Base-by-base conservation (phyloP, 2,113 vertebrate species). In the Dascyllus trimaculatus region DNA sequence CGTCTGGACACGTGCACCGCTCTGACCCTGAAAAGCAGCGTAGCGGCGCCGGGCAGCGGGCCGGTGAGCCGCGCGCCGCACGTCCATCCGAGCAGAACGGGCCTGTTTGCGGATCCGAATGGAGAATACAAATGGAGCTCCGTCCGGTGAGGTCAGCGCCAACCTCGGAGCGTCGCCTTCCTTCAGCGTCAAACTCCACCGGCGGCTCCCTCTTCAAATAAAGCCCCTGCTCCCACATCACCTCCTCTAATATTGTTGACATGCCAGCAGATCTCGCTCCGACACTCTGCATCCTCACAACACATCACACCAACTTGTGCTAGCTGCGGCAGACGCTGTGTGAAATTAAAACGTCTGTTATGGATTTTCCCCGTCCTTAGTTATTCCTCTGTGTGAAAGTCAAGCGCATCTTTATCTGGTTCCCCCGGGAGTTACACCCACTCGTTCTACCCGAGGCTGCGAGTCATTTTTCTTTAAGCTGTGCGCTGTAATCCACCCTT, bases 1-100 rank as follows among this genome's bases (percentile, higher is more conserved):
- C 19, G 69, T 70, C 81, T 86, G 84, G 78, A 85, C 80, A 66
- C 15, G 61, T 72, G 66, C 78, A 78, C 51, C 74, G 49, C 53
- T 60, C 83, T 82, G 85, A 92, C 88, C 86, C 86, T 69, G 83
- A 85, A 88, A 89, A 81, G 74, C 89, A 82, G 60, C 81, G 84
- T 81, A 82, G 53, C 85, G 18, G 87, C 78, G 69, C 90, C 2
- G 78, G 71, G 58, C 75, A 22, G 75, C 76, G 17, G 5, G 32
- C 80, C 54, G 84, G 82, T 81, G 48, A 81, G 56, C 77, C 75
- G 74, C 79, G 75, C 78, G 26, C 72, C 56, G 1, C 17, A 60
- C 54, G 79, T 69, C 65, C 83, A 60, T 56, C 60, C 85, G 62
- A 17, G 77, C 87, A 83, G 84, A 89, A 88, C 87, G 40, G 75